Conservation (phyloP, 2,797 vertebrate genomes). For the Megalops cyprinoides region DNA sequence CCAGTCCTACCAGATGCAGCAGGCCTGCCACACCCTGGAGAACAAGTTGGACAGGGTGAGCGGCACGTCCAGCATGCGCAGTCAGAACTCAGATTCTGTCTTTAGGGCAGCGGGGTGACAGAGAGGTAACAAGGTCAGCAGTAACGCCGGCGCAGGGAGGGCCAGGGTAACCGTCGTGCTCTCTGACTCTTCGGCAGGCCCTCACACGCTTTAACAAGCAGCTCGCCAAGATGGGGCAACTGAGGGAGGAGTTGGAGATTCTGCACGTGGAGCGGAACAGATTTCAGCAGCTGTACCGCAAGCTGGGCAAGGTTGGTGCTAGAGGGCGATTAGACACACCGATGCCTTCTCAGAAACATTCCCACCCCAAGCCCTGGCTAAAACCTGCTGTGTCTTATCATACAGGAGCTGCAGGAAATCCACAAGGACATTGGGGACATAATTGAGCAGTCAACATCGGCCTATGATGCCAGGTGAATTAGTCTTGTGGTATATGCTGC, state of each 20-base stretch:
- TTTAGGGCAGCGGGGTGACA: background rate
- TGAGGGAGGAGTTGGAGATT: constrained; percentile 79
- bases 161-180: background rate
- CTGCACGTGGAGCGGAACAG: constrained; percentile 71
- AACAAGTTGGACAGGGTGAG: constrained; percentile 82
- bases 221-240: constrained; percentile 70
- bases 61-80: background rate
- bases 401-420: constrained; percentile 69
- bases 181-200: constrained; percentile 62
- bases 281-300: constrained; percentile 74
- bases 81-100: background rate
- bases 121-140: background rate
- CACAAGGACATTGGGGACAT: constrained; percentile 66
- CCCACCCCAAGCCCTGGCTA: constrained; percentile 5
- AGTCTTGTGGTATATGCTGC: background rate
- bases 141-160: background rate
- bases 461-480: constrained; percentile 78
- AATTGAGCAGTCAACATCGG: constrained; percentile 71
- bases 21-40: constrained; percentile 72
- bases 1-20: constrained; percentile 53
- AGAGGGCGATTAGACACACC: background rate
- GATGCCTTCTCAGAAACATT: background rate
- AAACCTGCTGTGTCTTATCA: background rate
- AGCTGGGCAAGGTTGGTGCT: constrained; percentile 76
- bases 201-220: constrained; percentile 74